A percentile compares a stretch with the other conserved stretches of the same genome.
Conservation (phyloP, 2,888 invertebrate species). For the Maniola hyperantus region DNA sequence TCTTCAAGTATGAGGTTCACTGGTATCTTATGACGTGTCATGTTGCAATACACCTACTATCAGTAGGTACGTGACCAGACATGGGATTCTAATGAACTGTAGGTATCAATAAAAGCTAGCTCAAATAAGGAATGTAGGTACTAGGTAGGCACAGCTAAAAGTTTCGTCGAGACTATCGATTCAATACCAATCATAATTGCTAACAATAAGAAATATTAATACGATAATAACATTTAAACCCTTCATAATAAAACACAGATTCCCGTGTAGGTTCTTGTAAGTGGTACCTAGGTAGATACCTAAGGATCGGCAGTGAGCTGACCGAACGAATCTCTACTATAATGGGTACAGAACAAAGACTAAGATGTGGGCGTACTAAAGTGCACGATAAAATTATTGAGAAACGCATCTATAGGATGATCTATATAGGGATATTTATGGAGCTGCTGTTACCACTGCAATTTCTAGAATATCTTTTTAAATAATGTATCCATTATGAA, state of each 20-base stretch:
- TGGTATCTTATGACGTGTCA: no score
- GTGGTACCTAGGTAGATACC: constrained; percentile 7
- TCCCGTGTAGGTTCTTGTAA: constrained; percentile 26
- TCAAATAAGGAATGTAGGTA: constrained; percentile 29
- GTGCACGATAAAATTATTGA: constrained; percentile 63
- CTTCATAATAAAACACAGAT: constrained; percentile 24
- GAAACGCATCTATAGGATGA: constrained; percentile 45
- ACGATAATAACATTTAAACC: constrained; percentile 22
- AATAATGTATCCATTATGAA: no score
- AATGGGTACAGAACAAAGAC: constrained; percentile 46
- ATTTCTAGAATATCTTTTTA: background rate
- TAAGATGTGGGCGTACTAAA: constrained; percentile 50
- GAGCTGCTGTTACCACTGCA: constrained; percentile 45
- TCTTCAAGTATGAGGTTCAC: no score
- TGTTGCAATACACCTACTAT: background rate
- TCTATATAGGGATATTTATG: constrained; percentile 40
- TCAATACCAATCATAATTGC: constrained; percentile 31
- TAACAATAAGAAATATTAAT: constrained; percentile 6
- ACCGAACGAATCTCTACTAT: constrained; percentile 45
- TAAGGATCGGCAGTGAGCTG: constrained; percentile 32
- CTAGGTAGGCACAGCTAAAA: background rate
- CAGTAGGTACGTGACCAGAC: constrained; percentile 22
- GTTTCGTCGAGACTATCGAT: constrained; percentile 36
- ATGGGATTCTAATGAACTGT: constrained; percentile 28
- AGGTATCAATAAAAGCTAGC: constrained; percentile 30